Percentiles rank a stretch among this genome's conserved stretches.
phyloP scores from a whole-genome alignment of 1,140 invertebrate species.

The Zaprionus ornatus region DNA sequence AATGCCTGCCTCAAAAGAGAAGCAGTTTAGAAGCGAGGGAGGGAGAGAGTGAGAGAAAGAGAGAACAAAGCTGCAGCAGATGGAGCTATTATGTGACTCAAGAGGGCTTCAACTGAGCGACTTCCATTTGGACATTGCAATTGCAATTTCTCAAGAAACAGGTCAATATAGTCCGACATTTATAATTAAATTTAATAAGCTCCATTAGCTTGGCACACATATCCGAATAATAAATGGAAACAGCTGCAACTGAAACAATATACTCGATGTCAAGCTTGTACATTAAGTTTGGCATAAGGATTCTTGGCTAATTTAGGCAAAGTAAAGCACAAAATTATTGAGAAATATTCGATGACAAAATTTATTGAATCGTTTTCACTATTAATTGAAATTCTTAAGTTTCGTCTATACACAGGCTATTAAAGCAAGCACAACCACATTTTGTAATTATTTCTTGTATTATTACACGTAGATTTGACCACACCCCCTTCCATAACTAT shows the following conservation, averaged over 20 bases:
- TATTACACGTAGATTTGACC: too few relatives aligned
- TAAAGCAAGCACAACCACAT: too few relatives aligned
- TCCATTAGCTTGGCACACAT: neutral
- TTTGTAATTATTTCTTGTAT: too few relatives aligned
- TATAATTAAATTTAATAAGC: slow-evolving; percentile 5
- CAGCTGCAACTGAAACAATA: neutral
- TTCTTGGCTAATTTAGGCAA: too few relatives aligned
- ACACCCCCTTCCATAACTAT: too few relatives aligned
- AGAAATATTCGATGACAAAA: too few relatives aligned
- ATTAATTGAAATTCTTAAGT: too few relatives aligned
- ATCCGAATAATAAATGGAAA: neutral
- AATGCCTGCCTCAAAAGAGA: neutral
- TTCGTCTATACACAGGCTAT: too few relatives aligned
- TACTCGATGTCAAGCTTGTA: neutral
- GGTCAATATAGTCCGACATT: neutral
- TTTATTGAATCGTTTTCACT: too few relatives aligned
- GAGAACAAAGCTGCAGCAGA: neutral
- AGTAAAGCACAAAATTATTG: too few relatives aligned
- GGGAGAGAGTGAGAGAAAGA: neutral
- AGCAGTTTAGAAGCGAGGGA: too few relatives aligned
- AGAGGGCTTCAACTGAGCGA: neutral
- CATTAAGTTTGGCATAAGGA: too few relatives aligned
- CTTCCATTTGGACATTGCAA: neutral
- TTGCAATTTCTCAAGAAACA: neutral
- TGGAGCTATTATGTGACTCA: neutral